These are phyloP conservation scores for Brachypodius melanocephalos DNA, from an alignment of 2,113 vertebrate genomes.

Conservation along the genomic window DNA sequence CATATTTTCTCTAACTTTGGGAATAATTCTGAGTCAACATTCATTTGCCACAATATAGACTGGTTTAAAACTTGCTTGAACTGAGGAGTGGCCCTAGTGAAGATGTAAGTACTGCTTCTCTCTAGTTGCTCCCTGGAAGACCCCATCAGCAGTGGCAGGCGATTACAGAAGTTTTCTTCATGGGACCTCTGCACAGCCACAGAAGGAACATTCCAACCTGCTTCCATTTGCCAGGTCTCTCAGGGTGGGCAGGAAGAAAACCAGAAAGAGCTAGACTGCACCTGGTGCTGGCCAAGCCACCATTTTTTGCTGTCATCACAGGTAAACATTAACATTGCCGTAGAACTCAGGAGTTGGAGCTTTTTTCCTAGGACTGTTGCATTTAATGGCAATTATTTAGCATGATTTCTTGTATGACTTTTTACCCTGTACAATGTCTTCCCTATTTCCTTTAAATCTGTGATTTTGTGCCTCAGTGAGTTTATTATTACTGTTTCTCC, in stretches of 20 bases:
- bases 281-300: neutral
- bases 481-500: neutral
- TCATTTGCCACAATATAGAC: neutral
- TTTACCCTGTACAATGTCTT: neutral
- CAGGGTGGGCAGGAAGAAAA: neutral
- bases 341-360: neutral
- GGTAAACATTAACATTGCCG: neutral
- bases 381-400: neutral
- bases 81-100: neutral
- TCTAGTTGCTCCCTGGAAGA: neutral
- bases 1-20: neutral
- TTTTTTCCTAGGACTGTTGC: neutral
- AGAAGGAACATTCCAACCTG: neutral
- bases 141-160: neutral
- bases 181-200: neutral
- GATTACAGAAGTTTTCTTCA: neutral
- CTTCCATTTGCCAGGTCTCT: neutral
- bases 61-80: neutral
- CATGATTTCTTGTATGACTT: neutral
- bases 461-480: neutral
- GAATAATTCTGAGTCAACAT: neutral
- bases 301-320: neutral
- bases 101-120: neutral
- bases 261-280: neutral
- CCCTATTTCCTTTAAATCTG: neutral